Evolutionary conservation across 2,888 invertebrate genomes (phyloP), one percentile per base, ranked within the genome.

Genomic region (Crematogaster levior): DNA sequence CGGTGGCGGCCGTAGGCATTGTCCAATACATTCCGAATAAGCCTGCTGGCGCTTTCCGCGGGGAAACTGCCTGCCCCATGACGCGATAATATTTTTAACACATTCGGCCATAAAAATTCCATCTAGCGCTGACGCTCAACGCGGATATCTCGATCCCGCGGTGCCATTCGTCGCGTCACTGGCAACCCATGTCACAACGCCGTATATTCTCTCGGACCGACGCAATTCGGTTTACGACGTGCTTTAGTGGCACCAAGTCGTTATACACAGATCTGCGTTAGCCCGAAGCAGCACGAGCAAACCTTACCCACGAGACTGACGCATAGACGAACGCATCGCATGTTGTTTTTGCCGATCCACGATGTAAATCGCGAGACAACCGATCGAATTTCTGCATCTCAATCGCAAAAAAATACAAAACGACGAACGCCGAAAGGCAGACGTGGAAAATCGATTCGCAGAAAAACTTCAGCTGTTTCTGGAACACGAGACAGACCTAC

Each of bases 21-120:
- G 56, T 68, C 77, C 68, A 79, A 79, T 79, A 68, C 77, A 79
- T 79, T 68, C 24, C 34, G 68, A 79, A 79, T 79, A 56, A 79
- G 56, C 40, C 63, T 9, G 37, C 65, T 53, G 48, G 18, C 56
- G 37, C 53, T 43, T 58, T 43, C 15, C 73, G 6, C 46, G 34
- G 34, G 12, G 37, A 61, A 40, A 53, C 53, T 30, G 68, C 21
- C 53, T 21, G 56, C 0, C 53, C 43, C 43, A 56, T 21, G 68
- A 34, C 30, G 21, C 66, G 77, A 79, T 77, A 56, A 77, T 79
- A 79, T 79, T 79, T 79, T 68, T 58, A 79, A 79, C 68, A 79
- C 77, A 79, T 79, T 79, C 56, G 68, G 30, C 56, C 77, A 79
- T 79, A 79, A 79, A 68, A 79, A 79, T 79, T 79, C 77, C 68